A percentile compares a stretch with the other conserved stretches of the same genome.
Evolutionary conservation across 1,140 invertebrate species (phyloP).

Genomic region (Thrips palmi): DNA sequence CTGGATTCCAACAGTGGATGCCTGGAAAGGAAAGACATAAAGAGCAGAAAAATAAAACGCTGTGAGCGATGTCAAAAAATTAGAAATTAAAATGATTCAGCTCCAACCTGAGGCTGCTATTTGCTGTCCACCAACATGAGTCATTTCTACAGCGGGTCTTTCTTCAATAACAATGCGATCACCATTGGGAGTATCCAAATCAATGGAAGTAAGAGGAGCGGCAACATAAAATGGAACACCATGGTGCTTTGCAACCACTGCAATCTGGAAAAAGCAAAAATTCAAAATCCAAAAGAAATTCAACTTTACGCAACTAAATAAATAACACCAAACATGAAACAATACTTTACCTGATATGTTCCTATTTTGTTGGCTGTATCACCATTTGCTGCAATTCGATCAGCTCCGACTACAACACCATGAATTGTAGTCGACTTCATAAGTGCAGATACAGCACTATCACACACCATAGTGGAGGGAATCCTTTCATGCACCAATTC

Average conservation of each 20-base stretch:
- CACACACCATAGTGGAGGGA: conserved; percentile 82
- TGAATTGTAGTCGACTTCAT: conserved; percentile 64
- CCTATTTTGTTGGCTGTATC: conserved; percentile 99
- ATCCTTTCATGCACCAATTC: conserved; percentile 89
- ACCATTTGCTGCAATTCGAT: conserved; percentile 84
- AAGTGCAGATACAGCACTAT: conserved; percentile 82
- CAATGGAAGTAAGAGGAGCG: conserved; percentile 83
- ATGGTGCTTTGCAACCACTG: conserved; percentile 80
- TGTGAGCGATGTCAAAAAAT: conserved; percentile 8
- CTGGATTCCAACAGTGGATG: conserved; percentile 93
- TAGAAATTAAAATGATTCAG: conserved; percentile 7
- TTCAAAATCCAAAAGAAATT: background rate
- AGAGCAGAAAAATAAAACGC: background rate
- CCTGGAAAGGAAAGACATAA: conserved; percentile 34
- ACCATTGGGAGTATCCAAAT: conserved; percentile 59
- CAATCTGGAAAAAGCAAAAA: conserved; percentile 38
- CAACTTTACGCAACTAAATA: background rate
- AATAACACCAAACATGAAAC: background rate
- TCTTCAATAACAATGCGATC: conserved; percentile 87
- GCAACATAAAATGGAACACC: conserved; percentile 90
- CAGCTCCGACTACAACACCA: conserved; percentile 74
- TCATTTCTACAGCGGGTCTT: conserved; percentile 76
- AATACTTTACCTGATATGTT: conserved; percentile 64
- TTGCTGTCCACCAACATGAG: conserved; percentile 56
- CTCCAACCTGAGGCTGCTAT: conserved; percentile 63